Conservation (phyloP, 2,888 invertebrate species). For the Hydropsyche betteni region DNA sequence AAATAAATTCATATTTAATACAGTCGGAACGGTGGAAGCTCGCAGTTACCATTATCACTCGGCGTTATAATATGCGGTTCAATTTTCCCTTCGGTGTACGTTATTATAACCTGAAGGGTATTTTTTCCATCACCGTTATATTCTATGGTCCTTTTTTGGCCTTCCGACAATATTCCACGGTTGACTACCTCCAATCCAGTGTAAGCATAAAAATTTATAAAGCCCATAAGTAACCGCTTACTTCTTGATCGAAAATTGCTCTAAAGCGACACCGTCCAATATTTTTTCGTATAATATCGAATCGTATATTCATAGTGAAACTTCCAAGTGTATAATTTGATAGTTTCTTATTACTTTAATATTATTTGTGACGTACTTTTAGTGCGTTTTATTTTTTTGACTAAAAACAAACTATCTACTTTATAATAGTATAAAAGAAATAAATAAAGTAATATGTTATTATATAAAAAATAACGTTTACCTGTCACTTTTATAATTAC, state of each 20-base stretch:
- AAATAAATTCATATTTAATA: background rate
- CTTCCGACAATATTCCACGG: constrained; percentile 17
- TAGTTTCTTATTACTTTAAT: no score
- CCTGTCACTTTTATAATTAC: no score
- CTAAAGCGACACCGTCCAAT: no score
- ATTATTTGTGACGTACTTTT: no score
- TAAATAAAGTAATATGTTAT: no score
- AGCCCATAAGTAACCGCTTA: constrained; percentile 5
- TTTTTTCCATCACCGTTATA: constrained; percentile 13
- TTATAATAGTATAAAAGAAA: no score
- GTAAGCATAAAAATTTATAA: constrained; percentile 5
- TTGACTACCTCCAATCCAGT: constrained; percentile 16
- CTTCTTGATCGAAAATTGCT: background rate
- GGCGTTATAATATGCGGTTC: constrained; percentile 20
- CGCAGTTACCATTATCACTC: background rate
- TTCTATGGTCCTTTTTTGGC: background rate
- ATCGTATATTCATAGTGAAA: no score
- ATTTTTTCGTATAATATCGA: no score
- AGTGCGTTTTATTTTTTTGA: no score
- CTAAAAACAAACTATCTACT: no score
- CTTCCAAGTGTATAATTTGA: no score
- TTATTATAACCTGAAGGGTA: background rate
- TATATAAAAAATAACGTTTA: no score
- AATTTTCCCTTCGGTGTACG: background rate
- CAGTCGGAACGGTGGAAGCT: background rate